Evolutionary conservation across 1,140 invertebrate species (phyloP), one percentile per base, ranked within the genome.

Genomic region (Hypsibius dujardini): DNA sequence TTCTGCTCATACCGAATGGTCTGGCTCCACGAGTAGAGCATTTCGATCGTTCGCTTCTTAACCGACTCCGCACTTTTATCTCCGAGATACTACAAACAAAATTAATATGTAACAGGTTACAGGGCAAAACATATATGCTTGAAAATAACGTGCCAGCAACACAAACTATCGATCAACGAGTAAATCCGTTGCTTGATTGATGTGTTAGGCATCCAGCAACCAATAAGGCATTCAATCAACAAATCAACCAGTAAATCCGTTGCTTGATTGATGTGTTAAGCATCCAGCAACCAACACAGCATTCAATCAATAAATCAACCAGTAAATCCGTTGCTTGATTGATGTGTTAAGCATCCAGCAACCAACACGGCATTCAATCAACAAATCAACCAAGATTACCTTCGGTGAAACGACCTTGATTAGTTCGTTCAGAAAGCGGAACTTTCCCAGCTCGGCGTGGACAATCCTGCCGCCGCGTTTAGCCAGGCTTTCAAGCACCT

Each of bases 391-490:
- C 1, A 12, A 60, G 75, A 73, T 75, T 74, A 82, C 82, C 76
- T 97, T 97, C 40, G 93, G 92, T 0, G 93, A 96, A 1, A 98
- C 88, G 46, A 98, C 81, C 79, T 94, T 92, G 70, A 98, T 96
- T 80, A 98, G 86, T 82, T 97, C 92, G 82, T 98, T 98, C 1
- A 98, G 82, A 79, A 98, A 97, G 69, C 81, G 83, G 80, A 95
- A 97, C 81, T 96, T 96, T 70, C 90, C 90, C 71, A 96, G 85
- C 85, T 97, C 93, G 69, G 87, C 84, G 77, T 90, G 89, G 79
- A 97, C 95, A 73, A 82, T 79, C 46, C 82, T 78, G 12, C 91
- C 92, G 81, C 92, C 90, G 74, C 86, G 85, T 72, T 86, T 87
- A 83, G 94, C 92, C 79, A 90, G 92, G 70, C 86, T 85, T 77